Evolutionary conservation across 2,113 vertebrate genomes (phyloP).

Genomic region (Turdus rufiventris): DNA sequence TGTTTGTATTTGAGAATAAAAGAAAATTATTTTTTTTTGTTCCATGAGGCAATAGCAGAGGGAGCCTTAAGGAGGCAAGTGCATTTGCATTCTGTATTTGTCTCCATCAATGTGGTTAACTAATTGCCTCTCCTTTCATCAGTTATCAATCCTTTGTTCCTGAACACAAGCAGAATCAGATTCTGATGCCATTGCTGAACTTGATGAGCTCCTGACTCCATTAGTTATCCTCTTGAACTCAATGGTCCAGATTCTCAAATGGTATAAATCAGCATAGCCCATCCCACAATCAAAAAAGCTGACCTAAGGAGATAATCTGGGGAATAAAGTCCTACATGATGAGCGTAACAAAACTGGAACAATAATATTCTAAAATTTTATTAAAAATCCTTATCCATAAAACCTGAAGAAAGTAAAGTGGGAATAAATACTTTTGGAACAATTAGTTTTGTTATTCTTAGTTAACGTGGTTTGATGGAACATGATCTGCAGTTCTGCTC

Average conservation of each 20-base stretch:
- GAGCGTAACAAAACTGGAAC: not conserved
- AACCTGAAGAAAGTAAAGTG: not conserved
- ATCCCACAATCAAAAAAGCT: not conserved
- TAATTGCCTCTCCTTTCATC: slow-evolving; percentile 16
- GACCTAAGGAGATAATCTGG: not conserved
- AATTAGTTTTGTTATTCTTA: not conserved
- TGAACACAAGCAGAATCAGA: not conserved
- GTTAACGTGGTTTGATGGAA: not conserved
- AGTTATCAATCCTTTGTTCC: slow-evolving; percentile 1
- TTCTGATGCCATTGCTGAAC: not conserved
- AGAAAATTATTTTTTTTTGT: not conserved
- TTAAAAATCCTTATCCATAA: not conserved
- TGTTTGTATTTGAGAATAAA: slow-evolving; percentile 56
- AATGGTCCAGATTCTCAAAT: not conserved
- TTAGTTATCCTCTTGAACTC: slow-evolving; percentile 28
- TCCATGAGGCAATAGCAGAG: not conserved
- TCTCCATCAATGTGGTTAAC: not conserved
- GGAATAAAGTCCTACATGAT: not conserved
- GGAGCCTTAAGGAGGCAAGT: not conserved
- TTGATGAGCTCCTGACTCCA: slow-evolving; percentile 17
- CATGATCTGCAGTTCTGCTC: not conserved
- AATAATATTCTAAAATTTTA: not conserved
- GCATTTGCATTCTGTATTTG: not conserved
- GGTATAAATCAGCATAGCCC: not conserved
- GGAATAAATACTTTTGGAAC: not conserved